Evolutionary conservation across 2,888 invertebrate genomes (phyloP).

Genomic region (Oxytorus armatus): DNA sequence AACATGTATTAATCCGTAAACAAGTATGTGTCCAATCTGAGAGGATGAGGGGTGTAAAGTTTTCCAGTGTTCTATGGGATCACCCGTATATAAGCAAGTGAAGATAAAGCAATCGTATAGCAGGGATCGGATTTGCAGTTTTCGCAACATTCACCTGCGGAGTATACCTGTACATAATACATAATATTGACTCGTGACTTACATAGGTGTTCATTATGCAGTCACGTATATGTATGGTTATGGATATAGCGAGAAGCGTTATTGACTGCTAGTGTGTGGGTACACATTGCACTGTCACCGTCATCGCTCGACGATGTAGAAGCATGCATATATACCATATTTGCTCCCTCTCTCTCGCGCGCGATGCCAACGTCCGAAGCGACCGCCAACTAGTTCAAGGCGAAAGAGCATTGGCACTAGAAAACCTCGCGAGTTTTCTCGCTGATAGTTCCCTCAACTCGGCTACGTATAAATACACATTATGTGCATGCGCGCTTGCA

Average conservation of each 20-base stretch:
- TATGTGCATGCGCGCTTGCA: conserved; percentile 47
- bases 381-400: conserved; percentile 80
- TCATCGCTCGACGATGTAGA: conserved; percentile 25
- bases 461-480: conserved; percentile 47
- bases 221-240: conserved; percentile 28
- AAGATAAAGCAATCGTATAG: conserved; percentile 54
- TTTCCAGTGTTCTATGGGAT: too few species aligned
- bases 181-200: not conserved
- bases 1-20: too few species aligned
- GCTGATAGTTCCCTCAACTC: conserved; percentile 68
- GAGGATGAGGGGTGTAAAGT: too few species aligned
- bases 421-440: conserved; percentile 74
- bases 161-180: too few species aligned
- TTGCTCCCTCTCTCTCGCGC: conserved; percentile 69
- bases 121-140: conserved; percentile 49
- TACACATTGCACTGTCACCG: conserved; percentile 29
- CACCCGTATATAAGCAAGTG: not conserved
- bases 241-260: too few species aligned
- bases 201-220: too few species aligned
- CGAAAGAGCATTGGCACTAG: conserved; percentile 78
- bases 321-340: conserved; percentile 9
- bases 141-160: not conserved
- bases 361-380: conserved; percentile 76
- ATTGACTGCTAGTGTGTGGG: conserved; percentile 48
- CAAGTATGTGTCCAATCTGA: too few species aligned